Evolutionary conservation across 2,797 vertebrate species (phyloP).

Genomic region (Coendou prehensilis): DNA sequence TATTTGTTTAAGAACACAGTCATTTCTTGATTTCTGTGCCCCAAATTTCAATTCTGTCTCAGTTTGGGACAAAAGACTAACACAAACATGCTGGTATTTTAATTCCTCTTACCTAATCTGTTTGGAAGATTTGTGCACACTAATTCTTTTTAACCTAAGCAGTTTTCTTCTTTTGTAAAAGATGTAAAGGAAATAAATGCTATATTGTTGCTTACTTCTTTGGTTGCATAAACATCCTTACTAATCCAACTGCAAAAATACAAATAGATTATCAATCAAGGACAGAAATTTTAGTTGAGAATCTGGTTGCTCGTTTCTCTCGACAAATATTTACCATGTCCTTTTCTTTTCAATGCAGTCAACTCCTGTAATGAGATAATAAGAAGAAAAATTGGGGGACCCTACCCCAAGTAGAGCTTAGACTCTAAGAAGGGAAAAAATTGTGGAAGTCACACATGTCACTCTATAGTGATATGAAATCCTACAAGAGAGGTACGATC

Average conservation of each 20-base stretch:
- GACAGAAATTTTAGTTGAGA: constrained; percentile 35
- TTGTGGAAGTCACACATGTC: background rate
- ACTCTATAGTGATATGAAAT: background rate
- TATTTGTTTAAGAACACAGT: background rate
- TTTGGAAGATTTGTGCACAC: background rate
- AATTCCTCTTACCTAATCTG: background rate
- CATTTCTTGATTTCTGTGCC: background rate
- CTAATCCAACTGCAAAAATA: background rate
- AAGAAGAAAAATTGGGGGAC: background rate
- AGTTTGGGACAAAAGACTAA: constrained; percentile 20
- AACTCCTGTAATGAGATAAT: background rate
- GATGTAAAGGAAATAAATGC: constrained; percentile 9
- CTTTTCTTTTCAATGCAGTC: background rate
- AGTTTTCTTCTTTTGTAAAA: constrained; percentile 1
- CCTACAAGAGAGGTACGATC: background rate
- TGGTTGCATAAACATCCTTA: background rate
- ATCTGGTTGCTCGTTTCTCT: background rate
- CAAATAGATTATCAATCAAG: constrained; percentile 4
- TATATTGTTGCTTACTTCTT: background rate
- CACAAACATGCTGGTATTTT: constrained; percentile 6
- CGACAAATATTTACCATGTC: background rate
- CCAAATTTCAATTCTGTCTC: background rate
- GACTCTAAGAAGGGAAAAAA: background rate
- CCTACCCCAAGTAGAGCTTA: background rate
- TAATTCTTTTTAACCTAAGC: constrained; percentile 1